Conservation (phyloP, 2,888 invertebrate species). For the Aphodius granarius region DNA sequence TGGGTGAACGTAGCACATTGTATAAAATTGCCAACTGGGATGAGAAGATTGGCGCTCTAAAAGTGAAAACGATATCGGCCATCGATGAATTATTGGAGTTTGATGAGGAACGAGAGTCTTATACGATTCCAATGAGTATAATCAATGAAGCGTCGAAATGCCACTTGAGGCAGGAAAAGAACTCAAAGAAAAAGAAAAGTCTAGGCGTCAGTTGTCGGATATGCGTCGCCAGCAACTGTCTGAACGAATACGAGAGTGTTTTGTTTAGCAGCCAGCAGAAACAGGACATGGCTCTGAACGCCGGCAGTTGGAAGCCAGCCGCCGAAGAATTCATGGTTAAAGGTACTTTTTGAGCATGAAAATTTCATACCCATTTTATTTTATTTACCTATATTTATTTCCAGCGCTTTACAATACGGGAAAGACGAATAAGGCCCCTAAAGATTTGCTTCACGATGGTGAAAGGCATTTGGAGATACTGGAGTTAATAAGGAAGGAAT, state of each 20-base stretch:
- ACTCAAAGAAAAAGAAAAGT: slow-evolving; percentile 37
- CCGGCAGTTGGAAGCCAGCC: slow-evolving; percentile 66
- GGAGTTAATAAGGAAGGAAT: slow-evolving; percentile 67
- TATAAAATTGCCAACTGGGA: slow-evolving; percentile 39
- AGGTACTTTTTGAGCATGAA: slow-evolving; percentile 41
- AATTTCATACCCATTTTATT: neutral
- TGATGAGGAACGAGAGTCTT: slow-evolving; percentile 22
- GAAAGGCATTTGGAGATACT: slow-evolving; percentile 59
- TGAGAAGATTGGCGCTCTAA: slow-evolving; percentile 43
- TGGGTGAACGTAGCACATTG: slow-evolving; percentile 21
- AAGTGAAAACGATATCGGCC: slow-evolving; percentile 43
- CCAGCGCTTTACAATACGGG: slow-evolving; percentile 52
- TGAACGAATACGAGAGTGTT: slow-evolving; percentile 58
- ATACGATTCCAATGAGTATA: slow-evolving; percentile 40
- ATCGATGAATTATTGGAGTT: slow-evolving; percentile 40
- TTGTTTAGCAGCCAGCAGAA: slow-evolving; percentile 60
- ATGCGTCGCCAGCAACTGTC: slow-evolving; percentile 52
- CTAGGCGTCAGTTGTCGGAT: slow-evolving; percentile 44
- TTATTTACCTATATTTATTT: slow-evolving; percentile 29
- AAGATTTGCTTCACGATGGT: slow-evolving; percentile 55
- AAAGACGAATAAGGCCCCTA: slow-evolving; percentile 47
- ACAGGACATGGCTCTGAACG: slow-evolving; percentile 54
- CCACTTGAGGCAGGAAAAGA: slow-evolving; percentile 56
- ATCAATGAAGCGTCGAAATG: slow-evolving; percentile 59
- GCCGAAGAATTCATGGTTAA: slow-evolving; percentile 61